Conservation (phyloP, 2,113 vertebrate species). For the Mesoclemmys tuberculata region DNA sequence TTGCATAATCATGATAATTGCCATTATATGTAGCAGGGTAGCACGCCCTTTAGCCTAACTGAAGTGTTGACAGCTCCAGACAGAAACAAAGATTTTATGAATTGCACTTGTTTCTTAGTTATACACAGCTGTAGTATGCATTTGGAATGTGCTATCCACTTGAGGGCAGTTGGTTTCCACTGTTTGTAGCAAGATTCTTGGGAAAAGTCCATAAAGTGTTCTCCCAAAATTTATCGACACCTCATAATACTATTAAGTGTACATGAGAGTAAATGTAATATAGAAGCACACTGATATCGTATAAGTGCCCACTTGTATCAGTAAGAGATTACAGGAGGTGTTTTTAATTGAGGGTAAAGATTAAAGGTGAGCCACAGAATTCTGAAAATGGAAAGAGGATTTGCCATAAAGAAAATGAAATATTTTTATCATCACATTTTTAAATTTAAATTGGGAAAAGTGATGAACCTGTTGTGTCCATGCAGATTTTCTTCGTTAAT, state of each 20-base stretch:
- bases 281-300: too few species aligned
- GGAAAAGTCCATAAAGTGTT: background rate
- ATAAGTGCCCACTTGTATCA: background rate
- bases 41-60: background rate
- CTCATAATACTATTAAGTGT: background rate
- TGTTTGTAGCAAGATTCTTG: background rate
- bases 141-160: background rate
- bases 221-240: background rate
- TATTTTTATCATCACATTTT: background rate
- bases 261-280: too few species aligned
- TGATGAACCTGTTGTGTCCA: background rate
- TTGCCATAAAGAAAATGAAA: background rate
- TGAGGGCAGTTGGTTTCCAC: background rate
- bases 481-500: fast-evolving
- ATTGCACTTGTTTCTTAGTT: too few species aligned
- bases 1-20: background rate
- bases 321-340: background rate
- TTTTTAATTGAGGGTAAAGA: background rate
- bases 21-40: background rate
- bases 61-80: background rate
- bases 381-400: too few species aligned
- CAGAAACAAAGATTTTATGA: too few species aligned
- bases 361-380: background rate
- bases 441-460: background rate
- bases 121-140: background rate